Percentiles rank a stretch among this genome's conserved stretches.
These are phyloP conservation scores for Quadriops clusia DNA, from an alignment of 2,888 invertebrate genomes.

Conservation along the genomic window DNA sequence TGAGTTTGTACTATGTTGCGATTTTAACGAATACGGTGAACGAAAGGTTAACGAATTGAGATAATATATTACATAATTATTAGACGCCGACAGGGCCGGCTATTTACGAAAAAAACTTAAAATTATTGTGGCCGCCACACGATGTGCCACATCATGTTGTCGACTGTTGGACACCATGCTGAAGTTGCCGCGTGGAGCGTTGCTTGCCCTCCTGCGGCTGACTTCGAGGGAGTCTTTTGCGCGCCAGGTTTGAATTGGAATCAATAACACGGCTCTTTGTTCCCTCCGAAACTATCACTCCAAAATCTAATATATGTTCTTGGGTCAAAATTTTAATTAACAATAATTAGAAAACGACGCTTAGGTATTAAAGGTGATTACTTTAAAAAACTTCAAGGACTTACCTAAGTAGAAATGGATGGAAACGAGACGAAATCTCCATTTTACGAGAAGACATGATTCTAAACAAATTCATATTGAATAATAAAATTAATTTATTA, in stretches of 20 bases:
- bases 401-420: too few species aligned
- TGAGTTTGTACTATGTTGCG: slow-evolving; percentile 36
- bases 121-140: slow-evolving; percentile 36
- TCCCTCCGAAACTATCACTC: too few species aligned
- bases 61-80: slow-evolving; percentile 36
- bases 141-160: slow-evolving; percentile 41
- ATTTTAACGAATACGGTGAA: slow-evolving; percentile 32
- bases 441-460: background rate
- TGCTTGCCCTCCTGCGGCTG: slow-evolving; percentile 14
- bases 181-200: slow-evolving; percentile 22
- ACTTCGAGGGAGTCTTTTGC: slow-evolving; percentile 12
- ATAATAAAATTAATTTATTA: background rate
- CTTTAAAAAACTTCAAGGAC: too few species aligned
- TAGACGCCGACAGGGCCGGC: slow-evolving; percentile 34
- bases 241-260: slow-evolving; percentile 23
- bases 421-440: background rate
- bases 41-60: slow-evolving; percentile 29
- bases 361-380: too few species aligned
- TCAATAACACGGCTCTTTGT: slow-evolving; percentile 16
- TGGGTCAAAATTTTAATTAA: too few species aligned
- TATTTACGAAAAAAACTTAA: slow-evolving; percentile 34
- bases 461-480: slow-evolving; percentile 1
- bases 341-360: too few species aligned
- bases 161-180: slow-evolving; percentile 30
- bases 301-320: too few species aligned